Evolutionary conservation across 2,888 invertebrate species (phyloP), one percentile per base, ranked within the genome.

Genomic region (Mythimna albipuncta): DNA sequence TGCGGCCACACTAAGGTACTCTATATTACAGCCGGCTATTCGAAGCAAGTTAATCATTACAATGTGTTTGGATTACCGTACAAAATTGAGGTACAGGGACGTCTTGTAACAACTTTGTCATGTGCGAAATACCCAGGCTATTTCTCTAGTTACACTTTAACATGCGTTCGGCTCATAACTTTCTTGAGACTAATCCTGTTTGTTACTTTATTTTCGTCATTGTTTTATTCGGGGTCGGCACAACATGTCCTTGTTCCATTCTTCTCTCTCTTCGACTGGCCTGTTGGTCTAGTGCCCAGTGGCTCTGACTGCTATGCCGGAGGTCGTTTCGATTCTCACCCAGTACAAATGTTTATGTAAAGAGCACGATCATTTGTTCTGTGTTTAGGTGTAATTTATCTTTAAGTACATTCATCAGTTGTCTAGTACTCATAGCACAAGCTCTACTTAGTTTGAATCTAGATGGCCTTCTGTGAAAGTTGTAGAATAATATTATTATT

Each of bases 1-100:
- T 74, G 78, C 62, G 73, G 59, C 68, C 41, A 64, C 64, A 70
- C 65, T 67, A 67, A 72, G 58, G 63, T 70, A 69, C 66, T 71
- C 47, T 52, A 62, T 66, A 62, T 26, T 73, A 76, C 58, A 64
- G 55, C 9, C 26, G 47, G 57, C 26, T 69, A 64, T 64, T 66
- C 52, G 44, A 64, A 62, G 65, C 35, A 71, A 64, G 61, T 62
- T 77, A 65, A 68, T 71, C 47, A 70, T 77, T 54, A 54, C 38
- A 64, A 44, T 64, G 59, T 64, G 19, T 78, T 64, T 50, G n/a
- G 16, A 67, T 64, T 54, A 64, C n/a, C 16, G 10, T 44, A 35
- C 21, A 11, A 26, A 47, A 64, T 61, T 63, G 41, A 50, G 38
- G n/a, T 11, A 57, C 21, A 50, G 47, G 21, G 5, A 67, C 50